Base-by-base conservation (phyloP, 2,797 vertebrate genomes). In the Malacoraja senta region DNA sequence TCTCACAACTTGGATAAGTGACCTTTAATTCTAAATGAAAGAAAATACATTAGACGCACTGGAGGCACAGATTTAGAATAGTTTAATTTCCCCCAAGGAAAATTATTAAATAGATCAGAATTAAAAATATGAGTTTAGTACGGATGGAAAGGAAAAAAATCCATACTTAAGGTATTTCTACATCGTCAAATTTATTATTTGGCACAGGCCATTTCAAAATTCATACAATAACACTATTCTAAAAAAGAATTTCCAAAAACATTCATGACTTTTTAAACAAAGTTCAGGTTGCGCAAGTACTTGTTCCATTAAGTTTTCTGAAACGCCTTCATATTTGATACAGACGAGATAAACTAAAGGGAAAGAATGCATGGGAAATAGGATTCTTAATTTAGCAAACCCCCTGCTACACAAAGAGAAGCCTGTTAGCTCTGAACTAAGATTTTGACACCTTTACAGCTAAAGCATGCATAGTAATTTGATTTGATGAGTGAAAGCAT, bases 191-290 rank as follows among this genome's bases (percentile, higher is more conserved):
- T 61, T 74, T 13, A 12, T 72, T 91, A 71, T 21, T 24, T 29
- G 38, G 72, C 72, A 44, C 24, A 74, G 72, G 8, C 38, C 68
- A 29, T n/a, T 74, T 72, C 26, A 53, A 72, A 35, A 13, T 10
- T 44, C 26, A 9, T 7, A 44, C 21, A 38, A 72, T 44, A 74
- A 10, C 65, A 74, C 1, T 44, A 74, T 74, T 91, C 71, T 26
- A 29, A 91, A 91, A 15, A 24, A 38, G 53, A 91, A 74, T 74
- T 29, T 91, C 21, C 90, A 74, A 68, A 91, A 91, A 91, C 38
- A 91, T 38, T 21, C 35, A 68, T 68, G 63, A 13, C 71, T n/a
- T 71, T 35, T 53, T 6, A 53, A 71, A 24, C 7, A 35, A 68
- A 90, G 35, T 44, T 26, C 8, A 44, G 65, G 12, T 7, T 17